Conservation (phyloP, 2,888 invertebrate genomes). For the Cheilosia soror region DNA sequence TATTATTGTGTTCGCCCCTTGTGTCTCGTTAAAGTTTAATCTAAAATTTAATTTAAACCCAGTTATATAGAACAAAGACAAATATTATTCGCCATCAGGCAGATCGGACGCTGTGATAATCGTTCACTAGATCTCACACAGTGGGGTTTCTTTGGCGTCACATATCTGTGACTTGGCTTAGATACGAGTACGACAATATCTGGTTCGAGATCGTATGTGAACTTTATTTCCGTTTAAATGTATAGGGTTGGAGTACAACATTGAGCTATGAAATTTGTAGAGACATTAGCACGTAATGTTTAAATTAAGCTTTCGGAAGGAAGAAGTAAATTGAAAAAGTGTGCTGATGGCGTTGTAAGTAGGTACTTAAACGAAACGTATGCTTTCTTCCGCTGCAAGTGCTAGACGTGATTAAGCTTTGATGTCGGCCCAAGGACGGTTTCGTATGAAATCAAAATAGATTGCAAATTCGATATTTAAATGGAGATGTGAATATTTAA, state of each 20-base stretch:
- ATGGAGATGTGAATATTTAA: no score
- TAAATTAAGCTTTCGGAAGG: constrained; percentile 65
- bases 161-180: background rate
- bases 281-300: constrained; percentile 4
- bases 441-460: background rate
- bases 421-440: constrained; percentile 49
- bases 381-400: constrained; percentile 42
- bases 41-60: constrained; percentile 65
- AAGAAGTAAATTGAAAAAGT: constrained; percentile 66
- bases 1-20: constrained; percentile 32
- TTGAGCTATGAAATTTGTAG: background rate
- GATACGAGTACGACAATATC: background rate
- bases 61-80: constrained; percentile 57
- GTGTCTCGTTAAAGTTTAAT: constrained; percentile 58
- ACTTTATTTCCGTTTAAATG: constrained; percentile 22
- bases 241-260: constrained; percentile 25
- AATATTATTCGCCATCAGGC: constrained; percentile 43
- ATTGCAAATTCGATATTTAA: no score
- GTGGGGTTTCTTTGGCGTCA: constrained; percentile 35
- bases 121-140: constrained; percentile 45
- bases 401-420: constrained; percentile 22
- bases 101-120: constrained; percentile 61
- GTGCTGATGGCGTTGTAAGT: constrained; percentile 31
- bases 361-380: constrained; percentile 13
- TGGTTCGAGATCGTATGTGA: background rate